phyloP scores from a whole-genome alignment of 2,113 vertebrate genomes.

The Pelecanus crispus region DNA sequence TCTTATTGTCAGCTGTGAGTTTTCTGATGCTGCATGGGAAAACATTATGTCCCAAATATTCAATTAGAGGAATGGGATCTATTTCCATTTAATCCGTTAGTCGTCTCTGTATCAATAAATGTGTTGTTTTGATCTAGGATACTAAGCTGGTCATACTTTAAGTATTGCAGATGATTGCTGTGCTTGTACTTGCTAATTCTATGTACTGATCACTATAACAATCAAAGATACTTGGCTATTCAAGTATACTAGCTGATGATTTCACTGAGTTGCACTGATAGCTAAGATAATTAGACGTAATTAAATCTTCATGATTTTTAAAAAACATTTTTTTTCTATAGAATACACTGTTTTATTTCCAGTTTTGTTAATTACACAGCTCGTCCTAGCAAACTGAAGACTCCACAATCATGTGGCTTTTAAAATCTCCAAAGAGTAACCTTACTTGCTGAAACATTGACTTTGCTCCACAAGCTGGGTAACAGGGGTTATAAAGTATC shows the following conservation, averaged over 20 bases:
- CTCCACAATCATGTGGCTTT: neutral
- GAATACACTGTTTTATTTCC: constrained; percentile 5
- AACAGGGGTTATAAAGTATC: neutral
- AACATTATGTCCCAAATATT: constrained; percentile 16
- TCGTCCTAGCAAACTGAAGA: neutral
- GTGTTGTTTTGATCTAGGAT: constrained; percentile 33
- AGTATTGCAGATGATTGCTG: neutral
- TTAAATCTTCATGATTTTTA: constrained; percentile 45
- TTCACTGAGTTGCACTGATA: constrained; percentile 33
- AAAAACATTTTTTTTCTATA: neutral
- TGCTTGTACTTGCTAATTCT: neutral
- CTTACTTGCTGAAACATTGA: neutral
- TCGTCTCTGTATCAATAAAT: constrained; percentile 37
- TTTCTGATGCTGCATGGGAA: neutral
- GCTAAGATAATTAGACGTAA: constrained; percentile 62
- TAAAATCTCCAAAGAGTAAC: neutral
- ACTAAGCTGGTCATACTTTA: neutral
- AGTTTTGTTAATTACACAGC: neutral
- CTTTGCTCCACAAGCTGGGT: neutral
- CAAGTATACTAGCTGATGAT: neutral
- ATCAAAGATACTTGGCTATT: constrained; percentile 20
- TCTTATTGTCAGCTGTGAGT: neutral
- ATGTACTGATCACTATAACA: neutral
- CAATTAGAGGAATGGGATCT: constrained; percentile 36
- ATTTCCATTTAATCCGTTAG: constrained; percentile 63